Conservation (phyloP, 1,140 invertebrate species). For the Drosophila willistoni region DNA sequence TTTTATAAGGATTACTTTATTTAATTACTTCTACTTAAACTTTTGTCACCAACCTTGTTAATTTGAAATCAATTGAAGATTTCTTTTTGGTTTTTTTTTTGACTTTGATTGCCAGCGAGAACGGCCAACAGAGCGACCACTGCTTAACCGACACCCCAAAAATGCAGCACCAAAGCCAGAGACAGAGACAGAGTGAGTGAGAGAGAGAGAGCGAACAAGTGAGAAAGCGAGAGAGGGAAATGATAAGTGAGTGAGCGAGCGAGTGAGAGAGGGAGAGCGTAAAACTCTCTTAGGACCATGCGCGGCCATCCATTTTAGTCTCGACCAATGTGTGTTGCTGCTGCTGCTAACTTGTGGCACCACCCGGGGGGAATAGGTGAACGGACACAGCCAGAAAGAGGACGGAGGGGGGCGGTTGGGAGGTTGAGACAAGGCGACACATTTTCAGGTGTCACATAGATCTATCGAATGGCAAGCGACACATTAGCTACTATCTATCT, state of each 20-base stretch:
- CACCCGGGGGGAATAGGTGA: constrained; percentile 36
- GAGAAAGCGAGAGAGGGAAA: background rate
- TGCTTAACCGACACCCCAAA: constrained; percentile 38
- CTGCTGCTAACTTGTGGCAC: constrained; percentile 38
- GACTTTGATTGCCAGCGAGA: no score
- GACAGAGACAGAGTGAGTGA: background rate
- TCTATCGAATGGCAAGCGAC: constrained; percentile 30
- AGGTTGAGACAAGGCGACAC: constrained; percentile 46
- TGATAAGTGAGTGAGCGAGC: background rate
- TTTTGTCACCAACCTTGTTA: no score
- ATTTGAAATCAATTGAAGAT: no score
- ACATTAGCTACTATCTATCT: constrained; percentile 52
- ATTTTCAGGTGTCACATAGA: constrained; percentile 68
- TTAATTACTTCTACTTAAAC: no score
- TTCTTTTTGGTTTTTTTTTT: background rate
- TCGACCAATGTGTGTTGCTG: constrained; percentile 60
- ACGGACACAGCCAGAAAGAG: constrained; percentile 7
- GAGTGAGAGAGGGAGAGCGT: constrained; percentile 9
- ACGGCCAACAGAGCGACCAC: background rate
- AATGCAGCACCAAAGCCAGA: background rate
- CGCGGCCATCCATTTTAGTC: constrained; percentile 61
- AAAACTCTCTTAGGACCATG: constrained; percentile 52
- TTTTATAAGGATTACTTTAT: no score
- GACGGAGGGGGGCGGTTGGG: background rate
- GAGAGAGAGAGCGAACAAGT: background rate